Evolutionary conservation across 2,888 invertebrate species (phyloP), one percentile per base, ranked within the genome.

Genomic region (Horisme vitalbata): DNA sequence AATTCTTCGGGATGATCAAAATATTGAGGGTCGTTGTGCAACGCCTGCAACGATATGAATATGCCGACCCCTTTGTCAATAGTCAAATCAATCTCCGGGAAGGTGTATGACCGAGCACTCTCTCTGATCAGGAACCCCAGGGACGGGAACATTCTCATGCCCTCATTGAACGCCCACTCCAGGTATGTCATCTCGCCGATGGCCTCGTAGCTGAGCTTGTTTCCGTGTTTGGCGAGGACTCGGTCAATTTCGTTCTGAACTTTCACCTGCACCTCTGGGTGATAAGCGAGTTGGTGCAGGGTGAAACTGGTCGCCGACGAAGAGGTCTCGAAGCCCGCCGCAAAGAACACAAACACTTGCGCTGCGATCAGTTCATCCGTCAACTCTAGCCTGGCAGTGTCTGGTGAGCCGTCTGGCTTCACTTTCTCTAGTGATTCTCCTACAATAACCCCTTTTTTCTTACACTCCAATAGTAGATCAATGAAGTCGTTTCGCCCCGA

Each of bases 261-360:
- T 34, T 68, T 73, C 12, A 39, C 37, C 33, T 79, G 81, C n/a
- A 66, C 68, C 6, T 65, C 64, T 0, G 74, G 76, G 32, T 73
- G 46, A 44, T 47, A 72, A 0, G 81, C 85, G 4, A 81, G 63
- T 49, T 80, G 77, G 45, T 79, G 81, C 20, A 81, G 57, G 8
- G 79, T 78, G 48, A 60, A 79, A 41, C 78, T 79, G 7, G 79
- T 75, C 1, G 79, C 75, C 0, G 79, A 75, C 0, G 81, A 78
- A 0, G 80, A 79, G 0, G 81, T 81, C 52, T 82, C 82, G 15
- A 82, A 79, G 5, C 79, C 80, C 5, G 80, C 79, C 3, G 72
- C 76, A 28, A 80, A 80, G 55, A 80, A 80, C 2, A 79, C 63
- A 27, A 77, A 78, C n/a, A 76, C 71, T 28, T 79, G 79, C 3